Evolutionary conservation across 2,113 vertebrate genomes (phyloP), one percentile per base, ranked within the genome.

Genomic region (Lepus americanus): DNA sequence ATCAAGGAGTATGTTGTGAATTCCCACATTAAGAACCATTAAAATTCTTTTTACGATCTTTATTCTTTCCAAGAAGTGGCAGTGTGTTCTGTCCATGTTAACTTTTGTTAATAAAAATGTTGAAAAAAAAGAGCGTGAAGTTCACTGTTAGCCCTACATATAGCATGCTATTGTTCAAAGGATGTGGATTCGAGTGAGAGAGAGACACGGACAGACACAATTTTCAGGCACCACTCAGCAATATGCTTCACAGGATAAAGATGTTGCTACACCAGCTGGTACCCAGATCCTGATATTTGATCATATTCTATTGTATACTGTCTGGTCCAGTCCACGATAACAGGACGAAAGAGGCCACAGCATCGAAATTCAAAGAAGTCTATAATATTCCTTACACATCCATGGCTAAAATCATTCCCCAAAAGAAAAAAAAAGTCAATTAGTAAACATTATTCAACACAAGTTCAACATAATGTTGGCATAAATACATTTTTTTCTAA

Each of bases 311-410:
- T 99, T 97, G 99, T 99, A 97, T 99, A 99, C 98, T 99, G 99
- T 85, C 99, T 98, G 96, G 99, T 99, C 99, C 99, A 99, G 99
- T 99, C 99, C 98, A 99, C 99, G 17, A 98, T 97, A 97, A 99
- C 98, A 87, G 99, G 99, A 96, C 99, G 99, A 98, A 99, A 99
- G 97, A 99, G 99, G 97, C 99, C 99, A 96, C 99, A 99, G 98
- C 99, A 99, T 98, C 99, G 99, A 98, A 99, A 98, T 99, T 99
- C 99, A 97, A 99, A 99, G 99, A 99, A 99, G 98, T 99, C 99
- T 98, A 99, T 99, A 97, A 99, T 98, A 98, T 99, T 99, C 97
- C 99, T 98, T 98, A 99, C 92, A 98, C 99, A 99, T 95, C 99
- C 99, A 31, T 99, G 99, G 98, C 99, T 99, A 96, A 66, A 97